These are phyloP conservation scores for Melanitta fusca DNA, from an alignment of 2,797 vertebrate genomes.

Conservation along the genomic window DNA sequence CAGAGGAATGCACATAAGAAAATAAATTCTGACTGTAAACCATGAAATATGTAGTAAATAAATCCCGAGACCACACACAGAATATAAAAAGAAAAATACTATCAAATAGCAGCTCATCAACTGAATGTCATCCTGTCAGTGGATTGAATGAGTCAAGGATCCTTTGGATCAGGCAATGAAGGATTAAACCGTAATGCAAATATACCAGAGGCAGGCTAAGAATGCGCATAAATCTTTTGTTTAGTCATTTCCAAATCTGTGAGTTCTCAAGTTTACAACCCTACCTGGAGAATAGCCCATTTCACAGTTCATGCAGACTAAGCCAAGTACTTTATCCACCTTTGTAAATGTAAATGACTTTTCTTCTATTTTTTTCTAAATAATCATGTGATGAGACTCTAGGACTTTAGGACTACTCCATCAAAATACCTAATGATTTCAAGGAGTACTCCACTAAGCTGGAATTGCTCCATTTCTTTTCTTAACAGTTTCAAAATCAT, in stretches of 20 bases:
- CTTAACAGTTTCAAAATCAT: neutral
- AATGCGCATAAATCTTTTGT: conserved; percentile 35
- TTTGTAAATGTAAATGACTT: conserved; percentile 6
- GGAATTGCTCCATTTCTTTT: neutral
- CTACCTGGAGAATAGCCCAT: conserved; percentile 45
- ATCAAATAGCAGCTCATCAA: conserved; percentile 57
- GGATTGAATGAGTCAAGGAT: conserved; percentile 27
- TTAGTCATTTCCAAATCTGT: conserved; percentile 54
- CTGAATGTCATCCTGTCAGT: conserved; percentile 29
- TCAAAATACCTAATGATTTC: neutral
- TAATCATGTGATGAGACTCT: neutral
- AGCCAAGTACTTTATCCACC: conserved; percentile 37
- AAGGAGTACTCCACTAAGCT: neutral
- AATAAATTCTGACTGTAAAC: conserved; percentile 46
- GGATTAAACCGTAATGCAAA: conserved; percentile 9
- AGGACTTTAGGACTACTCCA: neutral
- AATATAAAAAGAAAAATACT: neutral
- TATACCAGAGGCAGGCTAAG: conserved; percentile 32
- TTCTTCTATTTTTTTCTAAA: neutral
- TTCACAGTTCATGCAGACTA: neutral
- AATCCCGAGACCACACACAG: conserved; percentile 53
- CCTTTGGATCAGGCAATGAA: conserved; percentile 29
- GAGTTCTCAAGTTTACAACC: conserved; percentile 48
- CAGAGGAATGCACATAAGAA: conserved; percentile 40
- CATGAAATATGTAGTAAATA: conserved; percentile 31